Evolutionary conservation across 2,113 vertebrate genomes (phyloP), one percentile per base, ranked within the genome.

Genomic region (Protobothrops flavoviridis): DNA sequence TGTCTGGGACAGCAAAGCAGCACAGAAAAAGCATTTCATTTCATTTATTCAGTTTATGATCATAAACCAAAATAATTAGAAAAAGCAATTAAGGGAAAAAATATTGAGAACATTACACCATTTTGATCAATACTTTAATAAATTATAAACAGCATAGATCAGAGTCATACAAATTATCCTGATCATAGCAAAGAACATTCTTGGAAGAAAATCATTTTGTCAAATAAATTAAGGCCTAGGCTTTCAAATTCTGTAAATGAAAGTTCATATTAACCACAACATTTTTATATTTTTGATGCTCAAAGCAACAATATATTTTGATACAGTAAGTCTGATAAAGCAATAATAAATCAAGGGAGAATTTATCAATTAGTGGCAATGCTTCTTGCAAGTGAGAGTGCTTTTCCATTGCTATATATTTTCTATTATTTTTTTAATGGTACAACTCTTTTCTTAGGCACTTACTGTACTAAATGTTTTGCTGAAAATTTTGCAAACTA

Each of bases 71-170:
- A 21, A 61, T 33, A 33, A 26, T 21, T 6, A 64, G 90, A 26
- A 29, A 39, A 20, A 45, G 11, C 26, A 85, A 90, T 43, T 59
- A 88, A 93, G 52, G n/a, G 52, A 86, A 50, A 81, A 21, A 90
- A 29, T 53, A 81, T 10, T 3, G 64, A 39, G 56, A 90, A 90
- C 92, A 89, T 93, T 61, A 90, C 20, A 39, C 74, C 13, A 48
- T 50, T 23, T 23, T 43, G 74, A 90, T 93, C 48, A 53, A 90
- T 93, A 48, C 61, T 61, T 93, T 90, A 93, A 86, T 90, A 48
- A 90, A 55, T 52, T 92, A 43, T 92, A 89, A 90, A 57, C 52
- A 85, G 56, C 89, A 90, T 93, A 48, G 23, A 61, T 61, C 56
- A 90, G 88, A 85, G 20, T 93, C 55, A 61, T 86, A 87, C 29